phyloP scores from a whole-genome alignment of 2,888 invertebrate species.

The Dione juno region DNA sequence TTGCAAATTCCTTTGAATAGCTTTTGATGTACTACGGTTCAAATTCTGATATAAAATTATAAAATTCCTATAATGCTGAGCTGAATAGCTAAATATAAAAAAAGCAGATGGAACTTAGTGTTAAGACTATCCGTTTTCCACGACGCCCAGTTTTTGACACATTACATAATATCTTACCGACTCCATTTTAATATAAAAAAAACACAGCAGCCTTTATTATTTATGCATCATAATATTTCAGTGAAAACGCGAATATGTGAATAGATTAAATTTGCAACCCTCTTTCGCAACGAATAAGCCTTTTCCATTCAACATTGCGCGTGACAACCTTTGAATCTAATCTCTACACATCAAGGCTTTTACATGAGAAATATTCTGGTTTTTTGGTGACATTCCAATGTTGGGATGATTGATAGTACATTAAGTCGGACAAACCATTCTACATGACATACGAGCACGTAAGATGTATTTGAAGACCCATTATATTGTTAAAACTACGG shows the following conservation, averaged over 20 bases:
- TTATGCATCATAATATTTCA: neutral
- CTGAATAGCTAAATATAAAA: too few relatives aligned
- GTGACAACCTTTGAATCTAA: slow-evolving; percentile 33
- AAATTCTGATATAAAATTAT: too few relatives aligned
- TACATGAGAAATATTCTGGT: slow-evolving; percentile 30
- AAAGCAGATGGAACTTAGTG: too few relatives aligned
- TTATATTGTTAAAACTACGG: slow-evolving; percentile 3
- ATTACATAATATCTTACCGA: too few relatives aligned
- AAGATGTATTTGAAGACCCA: slow-evolving; percentile 12
- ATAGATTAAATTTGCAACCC: slow-evolving; percentile 24
- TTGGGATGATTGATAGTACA: slow-evolving; percentile 38
- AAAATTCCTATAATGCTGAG: too few relatives aligned
- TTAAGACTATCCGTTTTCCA: too few relatives aligned
- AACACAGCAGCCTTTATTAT: neutral
- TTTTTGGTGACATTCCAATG: slow-evolving; percentile 32
- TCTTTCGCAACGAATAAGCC: slow-evolving; percentile 21
- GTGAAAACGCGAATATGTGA: slow-evolving; percentile 5
- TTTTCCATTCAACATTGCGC: slow-evolving; percentile 32
- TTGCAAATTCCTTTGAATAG: too few relatives aligned
- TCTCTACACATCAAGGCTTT: slow-evolving; percentile 30
- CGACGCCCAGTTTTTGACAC: too few relatives aligned
- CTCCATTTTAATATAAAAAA: too few relatives aligned
- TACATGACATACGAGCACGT: slow-evolving; percentile 14
- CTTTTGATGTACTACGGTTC: too few relatives aligned
- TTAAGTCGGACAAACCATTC: slow-evolving; percentile 31